Evolutionary conservation across 2,797 vertebrate species (phyloP).

Genomic region (Esox lucius): DNA sequence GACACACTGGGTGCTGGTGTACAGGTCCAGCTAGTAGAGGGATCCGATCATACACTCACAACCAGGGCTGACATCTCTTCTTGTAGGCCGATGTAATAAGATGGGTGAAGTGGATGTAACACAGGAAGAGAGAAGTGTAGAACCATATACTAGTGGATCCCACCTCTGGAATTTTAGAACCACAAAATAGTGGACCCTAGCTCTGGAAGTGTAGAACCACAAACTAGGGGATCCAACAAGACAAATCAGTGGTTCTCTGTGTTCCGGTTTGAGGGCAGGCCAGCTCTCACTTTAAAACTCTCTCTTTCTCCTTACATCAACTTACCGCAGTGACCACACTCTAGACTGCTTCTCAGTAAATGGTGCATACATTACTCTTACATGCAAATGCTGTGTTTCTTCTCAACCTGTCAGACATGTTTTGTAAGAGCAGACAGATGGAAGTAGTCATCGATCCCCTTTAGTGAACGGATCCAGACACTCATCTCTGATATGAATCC

Average conservation of each 20-base stretch:
- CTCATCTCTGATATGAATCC: slow-evolving; percentile 60
- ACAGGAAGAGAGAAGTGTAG: slow-evolving; percentile 24
- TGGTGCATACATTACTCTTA: slow-evolving; percentile 37
- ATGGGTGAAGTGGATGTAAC: no score
- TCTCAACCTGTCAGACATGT: slow-evolving; percentile 60
- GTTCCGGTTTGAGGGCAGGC: neutral
- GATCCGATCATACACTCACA: slow-evolving; percentile 48
- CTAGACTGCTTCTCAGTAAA: slow-evolving; percentile 20
- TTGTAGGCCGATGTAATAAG: no score
- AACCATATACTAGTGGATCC: no score
- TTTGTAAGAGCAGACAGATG: slow-evolving; percentile 65
- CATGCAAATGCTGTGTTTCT: slow-evolving; percentile 53
- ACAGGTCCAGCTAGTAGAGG: neutral
- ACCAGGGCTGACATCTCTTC: slow-evolving; percentile 22
- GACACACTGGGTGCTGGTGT: slow-evolving; percentile 13
- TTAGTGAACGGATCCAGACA: slow-evolving; percentile 53
- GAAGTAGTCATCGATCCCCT: slow-evolving; percentile 69
- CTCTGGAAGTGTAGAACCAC: no score
- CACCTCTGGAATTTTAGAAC: no score
- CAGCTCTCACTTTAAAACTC: neutral
- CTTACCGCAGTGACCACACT: slow-evolving; percentile 19
- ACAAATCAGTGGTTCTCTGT: no score
- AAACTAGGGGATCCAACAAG: no score
- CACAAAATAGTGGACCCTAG: no score
- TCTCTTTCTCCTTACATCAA: slow-evolving; percentile 19